These are phyloP conservation scores for Caenorhabditis virilis DNA, from an alignment of 2,888 invertebrate genomes.

Conservation along the genomic window DNA sequence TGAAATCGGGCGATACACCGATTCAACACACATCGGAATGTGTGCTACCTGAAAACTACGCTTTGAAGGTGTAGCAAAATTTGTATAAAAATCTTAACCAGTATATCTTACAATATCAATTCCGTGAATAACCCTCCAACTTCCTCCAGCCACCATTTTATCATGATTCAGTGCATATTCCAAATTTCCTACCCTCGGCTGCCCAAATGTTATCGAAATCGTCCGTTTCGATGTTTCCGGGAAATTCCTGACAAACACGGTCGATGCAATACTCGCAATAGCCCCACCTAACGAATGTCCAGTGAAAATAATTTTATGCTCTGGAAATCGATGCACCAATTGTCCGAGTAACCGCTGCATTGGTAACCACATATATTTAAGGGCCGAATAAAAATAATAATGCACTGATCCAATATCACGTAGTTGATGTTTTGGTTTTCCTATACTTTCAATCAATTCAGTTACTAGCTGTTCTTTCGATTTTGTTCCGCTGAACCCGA, in stretches of 20 bases:
- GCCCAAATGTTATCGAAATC: conserved; percentile 61
- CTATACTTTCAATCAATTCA: conserved; percentile 64
- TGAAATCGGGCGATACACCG: conserved; percentile 25
- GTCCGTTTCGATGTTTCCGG: conserved; percentile 24
- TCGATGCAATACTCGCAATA: conserved; percentile 59
- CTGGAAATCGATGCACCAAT: conserved; percentile 36
- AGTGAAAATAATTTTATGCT: conserved; percentile 55
- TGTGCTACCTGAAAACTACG: conserved; percentile 52
- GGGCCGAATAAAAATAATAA: conserved; percentile 61
- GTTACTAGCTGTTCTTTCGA: conserved; percentile 61
- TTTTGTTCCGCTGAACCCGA: conserved; percentile 63
- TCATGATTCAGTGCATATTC: conserved; percentile 60
- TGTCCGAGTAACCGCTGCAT: conserved; percentile 20
- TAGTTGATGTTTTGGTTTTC: conserved; percentile 54
- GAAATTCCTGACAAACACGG: conserved; percentile 51
- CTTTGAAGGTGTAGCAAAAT: background rate
- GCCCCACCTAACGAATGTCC: conserved; percentile 66
- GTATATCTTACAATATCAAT: conserved; percentile 49
- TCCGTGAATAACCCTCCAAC: conserved; percentile 56
- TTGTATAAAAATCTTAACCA: background rate
- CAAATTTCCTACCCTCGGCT: conserved; percentile 64
- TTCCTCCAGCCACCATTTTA: conserved; percentile 45
- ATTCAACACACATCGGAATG: conserved; percentile 54
- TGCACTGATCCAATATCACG: conserved; percentile 63
- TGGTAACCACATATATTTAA: conserved; percentile 55